Evolutionary conservation across 2,113 vertebrate genomes (phyloP).

Genomic region (Centropus bengalensis): DNA sequence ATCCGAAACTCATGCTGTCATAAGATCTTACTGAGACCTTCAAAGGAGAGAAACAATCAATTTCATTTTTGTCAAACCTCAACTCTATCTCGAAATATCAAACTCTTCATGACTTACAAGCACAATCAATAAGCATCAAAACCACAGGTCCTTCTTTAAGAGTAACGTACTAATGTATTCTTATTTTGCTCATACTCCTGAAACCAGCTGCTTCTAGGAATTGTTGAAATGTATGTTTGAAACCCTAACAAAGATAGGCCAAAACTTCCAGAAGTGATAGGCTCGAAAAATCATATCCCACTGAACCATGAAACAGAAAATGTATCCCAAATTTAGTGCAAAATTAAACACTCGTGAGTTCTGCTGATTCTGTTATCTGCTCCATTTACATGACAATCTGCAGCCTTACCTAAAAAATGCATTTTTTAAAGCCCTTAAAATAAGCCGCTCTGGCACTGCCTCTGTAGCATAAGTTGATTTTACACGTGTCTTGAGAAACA

Average conservation of each 20-base stretch:
- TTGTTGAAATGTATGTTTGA: neutral
- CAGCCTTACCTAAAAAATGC: neutral
- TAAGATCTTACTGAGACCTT: neutral
- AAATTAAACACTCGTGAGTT: constrained; percentile 49
- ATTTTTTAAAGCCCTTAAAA: constrained; percentile 22
- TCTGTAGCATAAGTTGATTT: constrained; percentile 10
- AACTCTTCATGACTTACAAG: neutral
- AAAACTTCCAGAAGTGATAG: neutral
- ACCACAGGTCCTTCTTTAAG: neutral
- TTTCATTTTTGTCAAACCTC: constrained; percentile 23
- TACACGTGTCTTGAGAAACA: neutral
- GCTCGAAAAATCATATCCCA: constrained; percentile 1
- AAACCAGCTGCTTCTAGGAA: constrained; percentile 4
- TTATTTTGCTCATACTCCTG: neutral
- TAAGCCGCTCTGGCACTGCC: neutral
- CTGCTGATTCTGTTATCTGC: constrained; percentile 27
- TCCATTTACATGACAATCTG: constrained; percentile 32
- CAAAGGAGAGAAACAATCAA: neutral
- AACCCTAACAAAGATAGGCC: constrained; percentile 7
- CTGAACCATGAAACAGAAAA: constrained; percentile 53
- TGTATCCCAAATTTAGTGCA: constrained; percentile 34
- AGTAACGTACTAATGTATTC: neutral
- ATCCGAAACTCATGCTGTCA: neutral
- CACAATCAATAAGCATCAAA: neutral
- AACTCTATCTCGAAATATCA: neutral